Evolutionary conservation across 2,888 invertebrate genomes (phyloP), one percentile per base, ranked within the genome.

Genomic region (Drosophila incognita): DNA sequence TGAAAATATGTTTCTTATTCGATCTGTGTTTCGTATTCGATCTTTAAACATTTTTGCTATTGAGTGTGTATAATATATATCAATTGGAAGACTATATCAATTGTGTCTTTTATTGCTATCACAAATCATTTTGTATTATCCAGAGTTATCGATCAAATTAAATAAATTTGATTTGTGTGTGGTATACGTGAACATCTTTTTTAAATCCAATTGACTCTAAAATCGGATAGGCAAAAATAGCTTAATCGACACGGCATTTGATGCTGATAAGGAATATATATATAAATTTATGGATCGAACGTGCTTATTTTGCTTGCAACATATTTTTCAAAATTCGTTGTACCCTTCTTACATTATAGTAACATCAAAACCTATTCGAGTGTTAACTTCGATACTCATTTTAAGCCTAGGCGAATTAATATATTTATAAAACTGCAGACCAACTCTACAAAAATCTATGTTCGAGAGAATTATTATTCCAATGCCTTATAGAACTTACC

Each of bases 11-110:
- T 8, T 15, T 46, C 46, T 24, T 15, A 15, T 24, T 8, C 15
- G 13, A 21, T 13, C 1, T 13, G 13, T 13, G 0, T 21, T 21
- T 21, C 4, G 42, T 13, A 21, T n/a, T 13, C 13, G 13, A 21
- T 21, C 21, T 13, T 7, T 13, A 21, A 21, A 0, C 13, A 21
- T 42, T 0, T 21, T 2, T 42, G 1, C 0, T 3, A 21, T 46
- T 15, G 7, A 7, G 13, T 7, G 13, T 46, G 7, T 13, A 7
- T 46, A 21, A 7, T 21, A 15, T 15, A 11, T n/a, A 21, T 13
- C 6, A 21, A 42, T 42, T 21, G 6, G 3, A 42, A n/a, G 42
- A 0, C 11, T 2, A 15, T 13, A 42, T 7, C 21, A 21, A 7
- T 4, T 21, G 2, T 4, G 7, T 21, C 11, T n/a, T 1, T 1